Evolutionary conservation across 2,797 vertebrate species (phyloP).

Genomic region (Novumbra hubbsi): DNA sequence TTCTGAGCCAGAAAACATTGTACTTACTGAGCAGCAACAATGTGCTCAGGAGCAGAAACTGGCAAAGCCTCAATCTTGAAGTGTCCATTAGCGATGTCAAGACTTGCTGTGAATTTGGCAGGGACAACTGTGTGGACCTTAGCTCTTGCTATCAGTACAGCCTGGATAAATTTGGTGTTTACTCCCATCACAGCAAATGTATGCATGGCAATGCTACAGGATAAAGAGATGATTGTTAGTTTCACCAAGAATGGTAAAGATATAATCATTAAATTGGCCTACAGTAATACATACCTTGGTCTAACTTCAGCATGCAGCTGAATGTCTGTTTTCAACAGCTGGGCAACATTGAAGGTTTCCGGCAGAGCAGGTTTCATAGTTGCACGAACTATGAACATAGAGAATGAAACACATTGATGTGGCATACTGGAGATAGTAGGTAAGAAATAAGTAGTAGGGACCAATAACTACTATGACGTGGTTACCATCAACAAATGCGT

Average conservation of each 20-base stretch:
- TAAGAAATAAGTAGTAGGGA: constrained; percentile 18
- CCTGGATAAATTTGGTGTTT: constrained; percentile 74
- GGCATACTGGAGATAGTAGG: neutral
- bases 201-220: constrained; percentile 69
- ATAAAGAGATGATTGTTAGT: neutral
- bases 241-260: neutral
- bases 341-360: constrained; percentile 61
- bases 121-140: constrained; percentile 63
- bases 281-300: constrained; percentile 67
- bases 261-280: neutral
- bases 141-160: constrained; percentile 62
- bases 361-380: constrained; percentile 66
- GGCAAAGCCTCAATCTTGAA: constrained; percentile 76
- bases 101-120: constrained; percentile 56
- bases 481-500: constrained; percentile 61
- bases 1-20: constrained; percentile 12
- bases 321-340: constrained; percentile 72
- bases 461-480: constrained; percentile 42
- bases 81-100: constrained; percentile 69
- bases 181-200: constrained; percentile 78
- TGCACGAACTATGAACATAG: constrained; percentile 61
- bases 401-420: neutral
- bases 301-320: constrained; percentile 67
- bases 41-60: constrained; percentile 64
- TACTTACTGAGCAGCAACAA: constrained; percentile 68